Conservation (phyloP, 2,113 vertebrate genomes). For the Macquaria australasica region DNA sequence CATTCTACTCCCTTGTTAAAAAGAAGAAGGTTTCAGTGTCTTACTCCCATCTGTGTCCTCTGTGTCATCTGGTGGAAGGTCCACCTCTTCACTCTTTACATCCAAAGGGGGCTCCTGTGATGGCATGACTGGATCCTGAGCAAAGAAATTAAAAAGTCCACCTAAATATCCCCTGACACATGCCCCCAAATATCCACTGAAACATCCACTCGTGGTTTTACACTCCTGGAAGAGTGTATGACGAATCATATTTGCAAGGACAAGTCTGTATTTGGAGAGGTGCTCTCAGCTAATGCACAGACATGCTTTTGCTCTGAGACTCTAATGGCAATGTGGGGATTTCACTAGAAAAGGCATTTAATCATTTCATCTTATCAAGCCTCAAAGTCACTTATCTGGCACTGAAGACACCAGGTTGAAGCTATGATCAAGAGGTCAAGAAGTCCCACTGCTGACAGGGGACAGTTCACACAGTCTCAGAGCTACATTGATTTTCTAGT, state of each 20-base stretch:
- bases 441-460: not conserved
- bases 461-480: not conserved
- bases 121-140: slow-evolving; percentile 99
- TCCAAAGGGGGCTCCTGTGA: slow-evolving; percentile 94
- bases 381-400: slow-evolving; percentile 24
- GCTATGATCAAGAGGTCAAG: slow-evolving; percentile 3
- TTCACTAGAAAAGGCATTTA: not conserved
- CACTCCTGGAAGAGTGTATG: not conserved
- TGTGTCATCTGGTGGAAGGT: slow-evolving; percentile 89
- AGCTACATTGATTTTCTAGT: slow-evolving; percentile 56
- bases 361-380: slow-evolving; percentile 20
- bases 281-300: not conserved
- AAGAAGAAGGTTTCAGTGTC: slow-evolving; percentile 53
- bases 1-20: not conserved
- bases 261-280: slow-evolving; percentile 11
- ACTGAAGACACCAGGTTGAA: not conserved
- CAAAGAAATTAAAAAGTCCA: slow-evolving; percentile 24
- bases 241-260: slow-evolving; percentile 11
- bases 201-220: slow-evolving; percentile 2
- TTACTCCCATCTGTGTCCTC: slow-evolving; percentile 92
- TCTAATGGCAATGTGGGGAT: not conserved
- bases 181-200: slow-evolving; percentile 7
- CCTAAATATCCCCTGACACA: not conserved
- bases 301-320: not conserved
- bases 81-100: slow-evolving; percentile 89